phyloP scores from a whole-genome alignment of 2,888 invertebrate species.

The Meghimatium bilineatum region DNA sequence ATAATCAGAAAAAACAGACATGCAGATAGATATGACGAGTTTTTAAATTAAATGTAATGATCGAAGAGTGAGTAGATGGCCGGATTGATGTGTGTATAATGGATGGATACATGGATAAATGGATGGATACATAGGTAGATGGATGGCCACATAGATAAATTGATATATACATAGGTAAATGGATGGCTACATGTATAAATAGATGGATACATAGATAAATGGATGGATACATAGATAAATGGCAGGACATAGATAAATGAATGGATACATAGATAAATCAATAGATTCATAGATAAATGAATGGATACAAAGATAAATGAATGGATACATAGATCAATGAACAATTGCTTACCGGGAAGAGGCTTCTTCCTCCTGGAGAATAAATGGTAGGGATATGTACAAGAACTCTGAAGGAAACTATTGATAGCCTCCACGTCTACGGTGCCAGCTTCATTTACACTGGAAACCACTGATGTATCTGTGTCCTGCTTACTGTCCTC shows the following conservation, averaged over 20 bases:
- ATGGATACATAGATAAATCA: not conserved
- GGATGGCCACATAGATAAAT: not conserved
- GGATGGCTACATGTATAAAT: too few relatives aligned
- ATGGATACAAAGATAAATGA: not conserved
- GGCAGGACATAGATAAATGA: not conserved
- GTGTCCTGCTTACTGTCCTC: slow-evolving; percentile 19
- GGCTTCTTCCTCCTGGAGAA: slow-evolving; percentile 47
- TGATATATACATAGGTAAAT: too few relatives aligned
- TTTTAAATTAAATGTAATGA: slow-evolving; percentile 7
- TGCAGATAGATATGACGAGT: not conserved
- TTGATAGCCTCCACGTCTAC: slow-evolving; percentile 44
- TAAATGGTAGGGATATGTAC: slow-evolving; percentile 42
- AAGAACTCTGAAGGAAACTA: slow-evolving; percentile 34
- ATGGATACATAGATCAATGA: not conserved
- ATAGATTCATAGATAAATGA: not conserved
- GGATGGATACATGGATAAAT: slow-evolving; percentile 8
- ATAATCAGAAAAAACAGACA: too few relatives aligned
- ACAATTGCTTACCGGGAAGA: slow-evolving; percentile 19
- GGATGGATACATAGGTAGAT: not conserved
- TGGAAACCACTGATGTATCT: not conserved
- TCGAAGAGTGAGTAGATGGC: too few relatives aligned
- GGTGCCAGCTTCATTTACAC: slow-evolving; percentile 30
- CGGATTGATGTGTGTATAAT: too few relatives aligned
- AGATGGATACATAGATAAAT: not conserved
- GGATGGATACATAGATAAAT: not conserved